Evolutionary conservation across 2,113 vertebrate species (phyloP).

Genomic region (Puma concolor): DNA sequence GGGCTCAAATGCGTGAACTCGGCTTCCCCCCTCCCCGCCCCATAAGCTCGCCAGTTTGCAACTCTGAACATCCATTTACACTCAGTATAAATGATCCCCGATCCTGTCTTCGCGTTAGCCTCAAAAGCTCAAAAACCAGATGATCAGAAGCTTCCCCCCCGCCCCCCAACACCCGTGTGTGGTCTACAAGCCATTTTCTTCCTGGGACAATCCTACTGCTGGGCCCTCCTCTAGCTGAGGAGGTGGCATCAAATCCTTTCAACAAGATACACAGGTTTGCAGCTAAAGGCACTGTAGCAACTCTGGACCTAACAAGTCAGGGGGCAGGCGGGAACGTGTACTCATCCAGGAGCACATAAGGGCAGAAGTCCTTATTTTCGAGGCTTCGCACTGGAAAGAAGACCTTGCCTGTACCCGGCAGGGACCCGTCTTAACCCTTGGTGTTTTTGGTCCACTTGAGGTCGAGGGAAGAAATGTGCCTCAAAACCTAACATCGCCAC

Average conservation of each 20-base stretch:
- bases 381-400: neutral
- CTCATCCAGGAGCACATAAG: neutral
- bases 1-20: neutral
- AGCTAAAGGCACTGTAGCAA: neutral
- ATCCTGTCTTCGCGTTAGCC: neutral
- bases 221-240: neutral
- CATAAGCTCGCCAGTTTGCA: neutral
- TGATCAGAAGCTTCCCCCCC: neutral
- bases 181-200: neutral
- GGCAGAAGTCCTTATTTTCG: neutral
- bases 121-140: neutral
- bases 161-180: neutral
- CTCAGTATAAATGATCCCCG: neutral
- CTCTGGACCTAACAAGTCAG: neutral
- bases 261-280: neutral
- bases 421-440: neutral
- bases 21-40: too few relatives aligned
- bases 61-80: neutral
- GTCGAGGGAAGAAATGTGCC: neutral
- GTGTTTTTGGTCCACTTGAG: conserved; percentile 34
- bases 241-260: conserved; percentile 11
- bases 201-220: neutral
- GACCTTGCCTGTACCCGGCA: neutral
- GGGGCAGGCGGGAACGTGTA: neutral
- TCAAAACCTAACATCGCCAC: conserved; percentile 48